Conservation (phyloP, 2,797 vertebrate genomes). For the Pseudocheirus occidentalis region DNA sequence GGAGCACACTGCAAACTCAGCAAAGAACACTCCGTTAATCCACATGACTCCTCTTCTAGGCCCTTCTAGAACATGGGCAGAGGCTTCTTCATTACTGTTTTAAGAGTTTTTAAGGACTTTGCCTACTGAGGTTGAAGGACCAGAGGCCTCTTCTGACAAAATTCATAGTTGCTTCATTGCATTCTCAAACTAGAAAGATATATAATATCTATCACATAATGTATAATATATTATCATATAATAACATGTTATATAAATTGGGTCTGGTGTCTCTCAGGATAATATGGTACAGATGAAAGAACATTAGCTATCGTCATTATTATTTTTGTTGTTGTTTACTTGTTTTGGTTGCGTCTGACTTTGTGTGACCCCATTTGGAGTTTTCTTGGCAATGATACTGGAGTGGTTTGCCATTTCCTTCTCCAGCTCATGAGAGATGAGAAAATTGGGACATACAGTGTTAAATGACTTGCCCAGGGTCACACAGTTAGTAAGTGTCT, state of each 20-base stretch:
- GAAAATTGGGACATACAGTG: too few species aligned
- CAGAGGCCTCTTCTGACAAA: too few species aligned
- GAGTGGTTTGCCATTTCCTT: background rate
- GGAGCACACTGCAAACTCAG: background rate
- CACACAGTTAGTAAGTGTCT: too few species aligned
- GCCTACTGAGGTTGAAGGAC: too few species aligned
- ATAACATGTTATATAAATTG: background rate
- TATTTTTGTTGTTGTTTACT: background rate
- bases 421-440: too few species aligned
- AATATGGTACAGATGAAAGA: background rate
- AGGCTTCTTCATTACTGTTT: background rate
- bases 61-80: fast-evolving
- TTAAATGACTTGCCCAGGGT: too few species aligned
- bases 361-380: background rate
- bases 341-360: background rate
- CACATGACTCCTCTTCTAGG: fast-evolving
- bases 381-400: background rate
- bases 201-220: background rate
- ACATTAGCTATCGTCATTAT: background rate
- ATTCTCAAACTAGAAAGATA: background rate
- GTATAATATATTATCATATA: background rate
- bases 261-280: background rate
- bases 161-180: background rate
- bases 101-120: background rate
- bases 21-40: fast-evolving